phyloP scores from a whole-genome alignment of 2,888 invertebrate genomes.

The Microchrysa polita region DNA sequence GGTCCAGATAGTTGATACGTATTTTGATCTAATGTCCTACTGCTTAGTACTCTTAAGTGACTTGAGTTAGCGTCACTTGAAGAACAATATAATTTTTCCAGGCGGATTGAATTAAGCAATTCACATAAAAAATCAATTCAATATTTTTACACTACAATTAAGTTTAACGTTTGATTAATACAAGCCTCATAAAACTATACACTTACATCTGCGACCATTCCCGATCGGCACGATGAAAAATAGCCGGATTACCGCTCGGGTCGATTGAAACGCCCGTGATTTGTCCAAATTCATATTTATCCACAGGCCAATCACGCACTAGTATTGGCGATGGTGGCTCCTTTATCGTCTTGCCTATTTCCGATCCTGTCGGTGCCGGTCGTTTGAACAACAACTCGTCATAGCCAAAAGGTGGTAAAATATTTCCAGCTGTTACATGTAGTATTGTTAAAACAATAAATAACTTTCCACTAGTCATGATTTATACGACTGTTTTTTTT shows the following conservation, averaged over 20 bases:
- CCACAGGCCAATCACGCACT: slow-evolving; percentile 72
- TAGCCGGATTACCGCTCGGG: slow-evolving; percentile 75
- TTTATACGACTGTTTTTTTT: not conserved
- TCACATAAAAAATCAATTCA: no score
- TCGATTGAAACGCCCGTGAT: slow-evolving; percentile 84
- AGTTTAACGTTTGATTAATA: no score
- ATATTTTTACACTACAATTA: no score
- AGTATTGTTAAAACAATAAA: slow-evolving; percentile 6
- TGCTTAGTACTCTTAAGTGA: no score
- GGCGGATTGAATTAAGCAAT: no score
- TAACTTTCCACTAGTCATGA: slow-evolving; percentile 9
- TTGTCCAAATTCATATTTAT: slow-evolving; percentile 73
- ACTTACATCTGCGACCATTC: slow-evolving; percentile 63
- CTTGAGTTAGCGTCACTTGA: no score
- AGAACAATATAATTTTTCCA: no score
- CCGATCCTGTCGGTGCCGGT: no score
- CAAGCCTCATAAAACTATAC: no score
- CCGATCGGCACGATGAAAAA: slow-evolving; percentile 83
- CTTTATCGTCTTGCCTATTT: slow-evolving; percentile 30
- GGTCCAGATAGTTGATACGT: no score
- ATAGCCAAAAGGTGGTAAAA: slow-evolving; percentile 24
- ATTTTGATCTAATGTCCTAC: no score
- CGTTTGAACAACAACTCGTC: slow-evolving; percentile 29
- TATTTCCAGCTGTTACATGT: slow-evolving; percentile 33
- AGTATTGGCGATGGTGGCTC: slow-evolving; percentile 70